A percentile compares a stretch with the other conserved stretches of the same genome.
Conservation (phyloP, 1,140 invertebrate species). For the Lordiphosa clarofinis region DNA sequence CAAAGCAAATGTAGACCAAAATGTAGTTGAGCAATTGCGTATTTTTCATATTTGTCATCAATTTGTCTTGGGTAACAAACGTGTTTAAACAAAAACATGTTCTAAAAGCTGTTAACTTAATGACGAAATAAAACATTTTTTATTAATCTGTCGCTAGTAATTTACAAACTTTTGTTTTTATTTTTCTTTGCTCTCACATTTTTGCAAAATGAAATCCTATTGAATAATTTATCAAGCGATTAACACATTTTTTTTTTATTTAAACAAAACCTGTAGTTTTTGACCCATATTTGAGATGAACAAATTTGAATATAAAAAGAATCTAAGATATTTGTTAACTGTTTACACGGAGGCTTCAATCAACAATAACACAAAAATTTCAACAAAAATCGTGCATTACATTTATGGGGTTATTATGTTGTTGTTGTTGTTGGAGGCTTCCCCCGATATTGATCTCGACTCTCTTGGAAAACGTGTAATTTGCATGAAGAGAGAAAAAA, state of each 20-base stretch:
- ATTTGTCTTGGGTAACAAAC: constrained; percentile 2
- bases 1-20: neutral
- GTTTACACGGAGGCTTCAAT: constrained; percentile 45
- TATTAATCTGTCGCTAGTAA: constrained; percentile 6
- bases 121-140: constrained; percentile 9
- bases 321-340: constrained; percentile 61
- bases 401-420: constrained; percentile 33
- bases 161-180: constrained; percentile 4
- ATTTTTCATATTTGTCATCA: neutral
- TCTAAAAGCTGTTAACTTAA: constrained; percentile 12
- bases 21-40: too few relatives aligned
- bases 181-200: too few relatives aligned
- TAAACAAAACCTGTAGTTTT: constrained; percentile 65
- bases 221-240: constrained; percentile 61
- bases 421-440: constrained; percentile 26
- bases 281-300: constrained; percentile 66
- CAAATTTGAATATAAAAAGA: constrained; percentile 70
- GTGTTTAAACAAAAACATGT: constrained; percentile 19
- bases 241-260: constrained; percentile 62
- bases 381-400: constrained; percentile 69
- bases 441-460: constrained; percentile 53
- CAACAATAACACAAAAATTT: constrained; percentile 38
- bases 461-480: constrained; percentile 33
- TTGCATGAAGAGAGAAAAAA: constrained; percentile 36
- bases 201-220: constrained; percentile 36